phyloP scores from a whole-genome alignment of 1,140 invertebrate genomes.

The Acromyrmex heyeri region DNA sequence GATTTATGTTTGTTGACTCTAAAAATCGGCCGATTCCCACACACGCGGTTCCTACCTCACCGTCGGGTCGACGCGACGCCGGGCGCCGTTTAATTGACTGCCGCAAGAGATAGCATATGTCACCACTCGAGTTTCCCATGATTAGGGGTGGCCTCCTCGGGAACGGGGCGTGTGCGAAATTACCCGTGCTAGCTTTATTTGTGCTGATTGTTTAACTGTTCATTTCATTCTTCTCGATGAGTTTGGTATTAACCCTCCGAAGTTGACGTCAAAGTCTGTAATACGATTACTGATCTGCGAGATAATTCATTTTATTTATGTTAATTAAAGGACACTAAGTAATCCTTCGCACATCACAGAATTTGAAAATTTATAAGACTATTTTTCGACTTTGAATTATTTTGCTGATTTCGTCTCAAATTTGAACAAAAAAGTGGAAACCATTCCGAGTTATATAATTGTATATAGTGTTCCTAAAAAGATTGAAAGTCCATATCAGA shows the following conservation, averaged over 20 bases:
- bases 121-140: constrained; percentile 79
- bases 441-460: no score
- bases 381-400: no score
- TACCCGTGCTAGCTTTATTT: background rate
- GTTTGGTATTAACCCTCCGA: background rate
- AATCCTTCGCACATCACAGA: no score
- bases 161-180: constrained; percentile 19
- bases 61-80: constrained; percentile 31
- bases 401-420: no score
- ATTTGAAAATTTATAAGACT: no score
- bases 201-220: constrained; percentile 2
- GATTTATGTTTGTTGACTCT: constrained; percentile 83
- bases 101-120: constrained; percentile 73
- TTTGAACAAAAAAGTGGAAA: no score
- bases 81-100: constrained; percentile 76
- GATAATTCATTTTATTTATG: no score
- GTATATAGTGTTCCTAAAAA: no score
- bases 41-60: constrained; percentile 48
- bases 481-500: no score
- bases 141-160: constrained; percentile 56
- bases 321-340: no score
- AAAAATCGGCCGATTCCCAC: constrained; percentile 82
- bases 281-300: no score
- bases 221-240: background rate
- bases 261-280: no score